A percentile compares a stretch with the other conserved stretches of the same genome.
Conservation (phyloP, 1,140 invertebrate genomes). For the Drosophila nebulosa region DNA sequence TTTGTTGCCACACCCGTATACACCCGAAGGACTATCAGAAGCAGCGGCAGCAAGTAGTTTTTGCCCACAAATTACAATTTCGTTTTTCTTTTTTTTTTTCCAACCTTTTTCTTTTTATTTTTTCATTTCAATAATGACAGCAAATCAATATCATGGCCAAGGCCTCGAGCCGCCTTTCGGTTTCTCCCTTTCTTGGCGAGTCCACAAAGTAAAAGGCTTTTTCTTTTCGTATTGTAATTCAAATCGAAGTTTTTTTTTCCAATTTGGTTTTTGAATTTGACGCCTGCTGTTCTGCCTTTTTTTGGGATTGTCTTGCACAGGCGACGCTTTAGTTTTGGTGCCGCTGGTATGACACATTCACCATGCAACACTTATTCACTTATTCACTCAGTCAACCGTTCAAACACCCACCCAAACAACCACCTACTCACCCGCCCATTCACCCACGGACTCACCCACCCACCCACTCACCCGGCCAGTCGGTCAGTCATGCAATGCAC, state of each 20-base stretch:
- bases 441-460: background rate
- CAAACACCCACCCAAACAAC: background rate
- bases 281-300: constrained; percentile 35
- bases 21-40: constrained; percentile 34
- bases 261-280: constrained; percentile 44
- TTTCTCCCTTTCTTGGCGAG: background rate
- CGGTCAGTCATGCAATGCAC: constrained; percentile 34
- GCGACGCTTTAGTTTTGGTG: constrained; percentile 27
- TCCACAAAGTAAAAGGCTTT: constrained; percentile 66
- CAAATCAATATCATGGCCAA: constrained; percentile 74
- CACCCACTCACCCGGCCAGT: constrained; percentile 17
- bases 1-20: constrained; percentile 18
- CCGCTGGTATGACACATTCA: constrained; percentile 18
- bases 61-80: constrained; percentile 31
- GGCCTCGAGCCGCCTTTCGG: constrained; percentile 36
- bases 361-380: constrained; percentile 26
- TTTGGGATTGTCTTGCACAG: constrained; percentile 16
- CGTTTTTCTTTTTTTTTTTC: constrained; percentile 19
- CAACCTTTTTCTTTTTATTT: background rate
- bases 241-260: constrained; percentile 10
- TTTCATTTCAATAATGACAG: constrained; percentile 65
- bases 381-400: constrained; percentile 4
- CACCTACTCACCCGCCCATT: constrained; percentile 16
- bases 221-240: background rate
- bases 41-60: constrained; percentile 42